These are phyloP conservation scores for Heterodera schachtii DNA, from an alignment of 1,140 invertebrate genomes.

Conservation along the genomic window DNA sequence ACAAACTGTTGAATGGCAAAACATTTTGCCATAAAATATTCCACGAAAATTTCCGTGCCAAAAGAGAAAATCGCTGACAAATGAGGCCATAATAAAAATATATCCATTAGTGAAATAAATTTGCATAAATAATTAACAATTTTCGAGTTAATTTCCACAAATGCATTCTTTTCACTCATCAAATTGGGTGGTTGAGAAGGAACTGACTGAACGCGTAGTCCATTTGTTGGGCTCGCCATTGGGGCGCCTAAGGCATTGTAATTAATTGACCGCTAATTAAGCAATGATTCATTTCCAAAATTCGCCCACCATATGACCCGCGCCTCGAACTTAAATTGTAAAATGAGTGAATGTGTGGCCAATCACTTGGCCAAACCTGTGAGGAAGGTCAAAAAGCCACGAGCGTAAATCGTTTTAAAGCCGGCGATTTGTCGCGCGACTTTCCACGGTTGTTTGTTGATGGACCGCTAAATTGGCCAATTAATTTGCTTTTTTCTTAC, in stretches of 20 bases:
- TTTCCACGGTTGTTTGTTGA: constrained; percentile 65
- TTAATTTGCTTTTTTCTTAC: not conserved
- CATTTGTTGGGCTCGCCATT: constrained; percentile 69
- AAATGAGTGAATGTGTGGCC: not conserved
- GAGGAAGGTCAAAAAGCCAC: constrained; percentile 60
- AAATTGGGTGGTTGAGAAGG: constrained; percentile 66
- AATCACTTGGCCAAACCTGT: constrained; percentile 28
- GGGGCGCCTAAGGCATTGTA: constrained; percentile 70
- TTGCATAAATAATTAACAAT: not conserved
- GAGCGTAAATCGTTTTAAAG: constrained; percentile 62
- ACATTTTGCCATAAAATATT: not conserved
- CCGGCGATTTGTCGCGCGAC: constrained; percentile 61
- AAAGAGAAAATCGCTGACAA: not conserved
- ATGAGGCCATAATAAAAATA: not conserved
- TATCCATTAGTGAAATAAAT: not conserved
- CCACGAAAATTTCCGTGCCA: not conserved
- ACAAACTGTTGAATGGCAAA: not conserved
- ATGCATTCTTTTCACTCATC: constrained; percentile 17
- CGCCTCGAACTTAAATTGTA: constrained; percentile 23
- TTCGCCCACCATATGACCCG: constrained; percentile 23
- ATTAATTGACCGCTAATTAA: not conserved
- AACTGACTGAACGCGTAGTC: constrained; percentile 68
- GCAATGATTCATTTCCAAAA: not conserved
- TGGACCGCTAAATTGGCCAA: constrained; percentile 36
- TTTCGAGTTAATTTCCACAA: not conserved